Base-by-base conservation (phyloP, 2,113 vertebrate genomes). In the Haemorhous mexicanus region DNA sequence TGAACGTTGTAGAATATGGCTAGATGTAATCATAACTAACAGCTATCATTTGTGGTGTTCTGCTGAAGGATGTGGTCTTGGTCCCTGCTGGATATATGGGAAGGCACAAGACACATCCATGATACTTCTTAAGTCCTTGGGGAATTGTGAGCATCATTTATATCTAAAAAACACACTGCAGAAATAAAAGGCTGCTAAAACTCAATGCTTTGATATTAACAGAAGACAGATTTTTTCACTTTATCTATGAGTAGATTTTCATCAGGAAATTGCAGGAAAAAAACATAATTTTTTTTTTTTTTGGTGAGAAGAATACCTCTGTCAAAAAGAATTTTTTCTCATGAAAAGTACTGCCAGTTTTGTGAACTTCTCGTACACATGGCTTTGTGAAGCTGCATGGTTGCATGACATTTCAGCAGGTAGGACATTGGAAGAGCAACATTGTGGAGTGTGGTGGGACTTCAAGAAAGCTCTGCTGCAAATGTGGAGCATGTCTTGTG, bases 1-100 rank as follows among this genome's bases (percentile, higher is more conserved):
- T 37, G 35, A 61, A 58, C 0, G 0, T 14, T 69, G 18, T 39
- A 14, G n/a, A 56, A 9, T 12, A 52, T 8, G 8, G 16, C 18
- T 49, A 19, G 21, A 44, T 28, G 10, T 26, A 82, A 30, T n/a
- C 21, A 16, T 33, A 78, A 56, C 9, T 61, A 50, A 43, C 13
- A 93, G 16, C 30, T 50, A 6, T n/a, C 10, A 16, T 73, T 61
- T 52, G 17, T 61, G 16, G 16, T 67, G 18, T 62, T 82, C 37
- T 81, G 30, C 30, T 82, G 47, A 74, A 81, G 30, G 21, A 41
- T 49, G 7, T 22, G 46, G 8, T 58, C 61, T 58, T 69, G 23
- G 24, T 20, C 15, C 18, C 59, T 82, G 32, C 12, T 53, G 47
- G 22, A 32, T 32, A 63, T 6, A 33, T 17, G 24, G 21, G 33